phyloP scores from a whole-genome alignment of 1,140 invertebrate genomes.

The Drepana arcuata region DNA sequence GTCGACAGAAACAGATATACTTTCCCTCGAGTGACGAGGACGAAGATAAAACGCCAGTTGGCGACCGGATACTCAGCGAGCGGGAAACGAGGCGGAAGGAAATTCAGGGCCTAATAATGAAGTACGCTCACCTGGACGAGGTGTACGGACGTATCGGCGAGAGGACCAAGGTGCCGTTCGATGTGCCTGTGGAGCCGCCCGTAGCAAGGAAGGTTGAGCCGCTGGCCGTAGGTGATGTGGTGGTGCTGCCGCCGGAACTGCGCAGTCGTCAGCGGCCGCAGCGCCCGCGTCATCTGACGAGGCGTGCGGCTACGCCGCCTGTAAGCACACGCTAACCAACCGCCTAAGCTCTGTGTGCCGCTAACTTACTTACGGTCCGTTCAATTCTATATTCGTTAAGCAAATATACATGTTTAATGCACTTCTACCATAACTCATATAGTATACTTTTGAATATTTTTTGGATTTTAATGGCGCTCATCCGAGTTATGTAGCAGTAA shows the following conservation, averaged over 20 bases:
- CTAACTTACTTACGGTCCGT: slow-evolving; percentile 59
- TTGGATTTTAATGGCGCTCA: no score
- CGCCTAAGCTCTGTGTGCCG: slow-evolving; percentile 59
- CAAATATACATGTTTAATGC: no score
- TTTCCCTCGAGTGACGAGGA: slow-evolving; percentile 67
- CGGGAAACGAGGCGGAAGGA: slow-evolving; percentile 84
- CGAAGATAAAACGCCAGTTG: slow-evolving; percentile 69
- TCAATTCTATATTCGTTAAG: slow-evolving; percentile 1
- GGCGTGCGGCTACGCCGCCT: slow-evolving; percentile 67
- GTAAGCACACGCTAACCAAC: slow-evolving; percentile 70
- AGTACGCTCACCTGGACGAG: slow-evolving; percentile 82
- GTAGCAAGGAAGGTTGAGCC: slow-evolving; percentile 46
- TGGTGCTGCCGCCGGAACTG: slow-evolving; percentile 52
- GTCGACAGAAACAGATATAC: slow-evolving; percentile 68
- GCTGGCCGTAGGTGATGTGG: slow-evolving; percentile 47
- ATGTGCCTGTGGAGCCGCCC: slow-evolving; percentile 15
- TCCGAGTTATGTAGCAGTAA: no score
- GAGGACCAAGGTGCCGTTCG: slow-evolving; percentile 32
- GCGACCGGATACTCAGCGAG: slow-evolving; percentile 75
- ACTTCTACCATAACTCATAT: no score
- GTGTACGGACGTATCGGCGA: slow-evolving; percentile 69
- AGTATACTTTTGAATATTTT: no score
- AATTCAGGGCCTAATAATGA: slow-evolving; percentile 84
- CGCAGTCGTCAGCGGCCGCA: slow-evolving; percentile 54
- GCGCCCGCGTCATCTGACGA: slow-evolving; percentile 44